Percentiles rank a stretch among this genome's conserved stretches.
phyloP scores from a whole-genome alignment of 2,888 invertebrate genomes.

The Aromia moschata region DNA sequence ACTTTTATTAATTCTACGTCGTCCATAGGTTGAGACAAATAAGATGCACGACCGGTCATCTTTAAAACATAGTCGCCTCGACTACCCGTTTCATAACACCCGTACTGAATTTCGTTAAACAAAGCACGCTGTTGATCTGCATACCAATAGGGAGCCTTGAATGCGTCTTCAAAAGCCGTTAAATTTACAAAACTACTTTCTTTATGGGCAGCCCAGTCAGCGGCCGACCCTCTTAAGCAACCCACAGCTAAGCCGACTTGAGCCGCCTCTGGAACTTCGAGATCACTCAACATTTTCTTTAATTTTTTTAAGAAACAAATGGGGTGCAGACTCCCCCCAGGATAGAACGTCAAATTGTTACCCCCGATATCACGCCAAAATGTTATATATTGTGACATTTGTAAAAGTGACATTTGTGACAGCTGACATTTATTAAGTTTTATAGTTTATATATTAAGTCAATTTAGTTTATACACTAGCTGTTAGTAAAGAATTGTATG shows the following conservation, averaged over 20 bases:
- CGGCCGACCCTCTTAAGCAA: conserved; percentile 19
- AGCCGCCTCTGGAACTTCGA: conserved; percentile 15
- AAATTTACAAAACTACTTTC: conserved; percentile 3
- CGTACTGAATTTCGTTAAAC: conserved; percentile 13
- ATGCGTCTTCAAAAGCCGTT: conserved; percentile 2
- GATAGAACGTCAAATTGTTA: conserved; percentile 3
- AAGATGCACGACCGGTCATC: not conserved
- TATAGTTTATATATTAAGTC: no score
- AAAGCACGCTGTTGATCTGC: conserved; percentile 9
- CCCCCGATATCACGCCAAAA: no score
- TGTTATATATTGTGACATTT: no score
- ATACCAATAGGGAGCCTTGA: conserved; percentile 11
- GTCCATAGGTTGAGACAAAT: not conserved
- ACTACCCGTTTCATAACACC: conserved; percentile 4
- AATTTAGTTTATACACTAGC: no score
- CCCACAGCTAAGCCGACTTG: conserved; percentile 11
- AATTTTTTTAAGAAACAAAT: conserved; percentile 12
- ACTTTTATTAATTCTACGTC: conserved; percentile 5
- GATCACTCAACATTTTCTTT: conserved; percentile 3
- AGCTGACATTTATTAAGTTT: no score
- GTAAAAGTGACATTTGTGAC: no score
- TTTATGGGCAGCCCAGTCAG: conserved; percentile 14
- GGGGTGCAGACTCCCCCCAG: not conserved
- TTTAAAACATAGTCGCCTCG: conserved; percentile 11
- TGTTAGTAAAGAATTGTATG: no score